A percentile compares a stretch with the other conserved stretches of the same genome.
phyloP scores from a whole-genome alignment of 2,888 invertebrate genomes.

The Amblyjoppa proteus region DNA sequence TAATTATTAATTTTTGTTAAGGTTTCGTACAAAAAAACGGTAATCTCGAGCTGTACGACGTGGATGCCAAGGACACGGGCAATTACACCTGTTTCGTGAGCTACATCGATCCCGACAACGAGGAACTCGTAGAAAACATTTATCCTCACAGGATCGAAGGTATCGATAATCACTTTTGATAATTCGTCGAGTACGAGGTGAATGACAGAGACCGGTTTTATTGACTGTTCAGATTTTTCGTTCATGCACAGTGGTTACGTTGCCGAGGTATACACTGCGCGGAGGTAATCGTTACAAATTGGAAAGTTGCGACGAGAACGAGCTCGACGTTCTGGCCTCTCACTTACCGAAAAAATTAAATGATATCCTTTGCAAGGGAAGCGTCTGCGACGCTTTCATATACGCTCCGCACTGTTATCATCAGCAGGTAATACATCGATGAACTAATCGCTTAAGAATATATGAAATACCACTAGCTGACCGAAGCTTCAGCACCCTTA shows the following conservation, averaged over 20 bases:
- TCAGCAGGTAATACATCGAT: conserved; percentile 68
- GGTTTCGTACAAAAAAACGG: conserved; percentile 77
- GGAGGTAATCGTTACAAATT: conserved; percentile 76
- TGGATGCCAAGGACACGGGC: conserved; percentile 76
- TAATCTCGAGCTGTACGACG: conserved; percentile 75
- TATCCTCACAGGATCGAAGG: conserved; percentile 77
- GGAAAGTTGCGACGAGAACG: conserved; percentile 75
- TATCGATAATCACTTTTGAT: conserved; percentile 45
- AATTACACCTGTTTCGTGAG: conserved; percentile 78
- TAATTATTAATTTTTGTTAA: conserved; percentile 39
- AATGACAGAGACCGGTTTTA: not conserved
- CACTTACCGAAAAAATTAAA: conserved; percentile 77
- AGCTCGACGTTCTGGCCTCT: conserved; percentile 74
- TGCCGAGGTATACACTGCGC: conserved; percentile 77
- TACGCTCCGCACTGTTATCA: conserved; percentile 76
- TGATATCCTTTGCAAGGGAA: conserved; percentile 75
- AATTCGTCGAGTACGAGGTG: not conserved
- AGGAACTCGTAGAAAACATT: conserved; percentile 74
- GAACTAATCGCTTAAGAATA: not conserved
- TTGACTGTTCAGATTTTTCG: not conserved
- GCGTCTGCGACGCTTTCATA: conserved; percentile 76
- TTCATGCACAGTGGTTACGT: conserved; percentile 73
- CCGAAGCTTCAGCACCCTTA: too few relatives aligned
- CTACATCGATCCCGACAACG: conserved; percentile 78
- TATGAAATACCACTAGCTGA: not conserved